Conservation (phyloP, 2,888 invertebrate genomes). For the Morinoia aosen region DNA sequence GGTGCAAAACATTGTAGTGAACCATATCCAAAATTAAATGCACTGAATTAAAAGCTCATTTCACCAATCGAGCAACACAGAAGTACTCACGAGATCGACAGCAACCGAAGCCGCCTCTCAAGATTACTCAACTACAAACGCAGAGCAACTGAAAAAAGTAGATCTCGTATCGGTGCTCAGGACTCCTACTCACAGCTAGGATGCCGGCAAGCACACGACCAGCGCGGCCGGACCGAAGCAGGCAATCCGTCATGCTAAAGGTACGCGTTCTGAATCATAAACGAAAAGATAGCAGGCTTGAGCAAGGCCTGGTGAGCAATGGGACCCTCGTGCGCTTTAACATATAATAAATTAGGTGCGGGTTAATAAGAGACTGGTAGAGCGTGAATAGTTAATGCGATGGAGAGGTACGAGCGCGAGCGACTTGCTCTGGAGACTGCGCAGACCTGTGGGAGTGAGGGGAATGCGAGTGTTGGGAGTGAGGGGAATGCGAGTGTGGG, state of each 20-base stretch:
- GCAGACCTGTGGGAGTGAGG: not conserved
- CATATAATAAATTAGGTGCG: conserved; percentile 51
- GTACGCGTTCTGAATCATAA: conserved; percentile 42
- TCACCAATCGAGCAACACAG: not conserved
- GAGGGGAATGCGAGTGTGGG: not conserved
- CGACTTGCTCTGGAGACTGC: not conserved
- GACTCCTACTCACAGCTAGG: not conserved
- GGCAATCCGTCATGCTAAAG: conserved; percentile 44
- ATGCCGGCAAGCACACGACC: not conserved
- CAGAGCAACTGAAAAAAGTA: not conserved
- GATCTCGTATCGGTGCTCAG: not conserved
- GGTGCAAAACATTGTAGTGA: too few species aligned
- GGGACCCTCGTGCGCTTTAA: conserved; percentile 48
- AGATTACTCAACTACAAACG: not conserved
- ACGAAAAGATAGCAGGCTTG: conserved; percentile 41
- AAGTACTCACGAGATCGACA: not conserved
- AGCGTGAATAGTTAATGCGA: conserved; percentile 45
- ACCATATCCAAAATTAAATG: too few species aligned
- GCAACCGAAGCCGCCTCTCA: not conserved
- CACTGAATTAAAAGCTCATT: not conserved
- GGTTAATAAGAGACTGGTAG: conserved; percentile 43
- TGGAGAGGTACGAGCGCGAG: conserved; percentile 25
- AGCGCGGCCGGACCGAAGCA: not conserved
- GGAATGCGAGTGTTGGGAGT: too few species aligned
- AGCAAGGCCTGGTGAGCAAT: conserved; percentile 39